Evolutionary conservation across 2,797 vertebrate species (phyloP), one percentile per base, ranked within the genome.

Genomic region (Lophotriccus pileatus): DNA sequence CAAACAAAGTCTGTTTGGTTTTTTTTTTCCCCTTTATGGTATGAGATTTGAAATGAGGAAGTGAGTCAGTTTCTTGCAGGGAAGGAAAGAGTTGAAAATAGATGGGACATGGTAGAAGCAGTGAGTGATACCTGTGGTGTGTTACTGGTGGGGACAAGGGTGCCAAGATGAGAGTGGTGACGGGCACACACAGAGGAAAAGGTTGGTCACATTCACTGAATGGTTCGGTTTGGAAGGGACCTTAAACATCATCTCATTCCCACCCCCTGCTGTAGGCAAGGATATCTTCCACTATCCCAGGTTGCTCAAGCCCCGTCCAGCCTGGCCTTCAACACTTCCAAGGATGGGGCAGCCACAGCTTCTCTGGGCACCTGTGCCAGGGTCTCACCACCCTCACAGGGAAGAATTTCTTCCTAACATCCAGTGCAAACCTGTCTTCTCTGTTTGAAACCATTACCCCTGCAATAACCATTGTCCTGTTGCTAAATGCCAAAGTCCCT

Each of bases 1-100:
- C 5, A 56, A 76, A 74, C 41, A 15, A 52, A 67, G 24, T 37
- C 3, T 50, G 6, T 46, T 21, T 59, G 17, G 6, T 24, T 47
- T 24, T 47, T 70, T 72, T 36, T 13, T 7, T 43, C 3, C 4
- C 32, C 41, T 24, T 20, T 55, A 49, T 53, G 70, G 55, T n/a
- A 50, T 73, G 67, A 95, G 76, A 64, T 27, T 69, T 50, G 80
- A 70, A 74, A 47, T 73, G 68, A 96, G 93, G 94, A 97, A 95
- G 75, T 97, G 95, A 97, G 79, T 97, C 94, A 96, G 62, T 89
- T 91, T 91, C 69, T 92, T 72, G 59, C 44, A 90, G 79, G 89
- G 91, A 84, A 89, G 79, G 82, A 69, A 93, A n/a, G 78, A 94
- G 75, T 91, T 92, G 87, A 87, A 81, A 95, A 90, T 95, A 89